Evolutionary conservation across 2,113 vertebrate species (phyloP).

Genomic region (Dinomys branickii): DNA sequence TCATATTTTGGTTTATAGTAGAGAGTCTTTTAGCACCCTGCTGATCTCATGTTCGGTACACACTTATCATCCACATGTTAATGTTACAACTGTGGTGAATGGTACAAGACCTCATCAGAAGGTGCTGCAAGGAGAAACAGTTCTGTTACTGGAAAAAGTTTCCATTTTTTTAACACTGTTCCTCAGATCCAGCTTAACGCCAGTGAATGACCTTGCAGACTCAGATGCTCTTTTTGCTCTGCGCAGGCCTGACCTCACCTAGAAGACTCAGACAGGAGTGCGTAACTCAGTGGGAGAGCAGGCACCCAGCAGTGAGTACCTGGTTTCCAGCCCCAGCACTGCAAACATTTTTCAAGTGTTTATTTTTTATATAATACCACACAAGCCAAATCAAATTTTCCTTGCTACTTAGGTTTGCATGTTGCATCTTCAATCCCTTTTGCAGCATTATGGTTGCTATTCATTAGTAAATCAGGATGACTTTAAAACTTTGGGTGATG

Average conservation of each 20-base stretch:
- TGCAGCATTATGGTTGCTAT: neutral
- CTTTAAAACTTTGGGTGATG: neutral
- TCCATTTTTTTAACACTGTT: conserved; percentile 57
- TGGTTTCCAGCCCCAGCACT: too few relatives aligned
- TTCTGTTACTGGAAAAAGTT: conserved; percentile 45
- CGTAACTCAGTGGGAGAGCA: neutral
- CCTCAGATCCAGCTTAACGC: conserved; percentile 48
- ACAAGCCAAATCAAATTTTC: neutral
- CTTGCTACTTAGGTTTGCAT: neutral
- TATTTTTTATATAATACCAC: neutral
- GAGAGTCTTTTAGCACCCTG: neutral
- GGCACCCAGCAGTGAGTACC: neutral
- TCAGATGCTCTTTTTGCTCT: neutral
- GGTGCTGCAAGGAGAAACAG: conserved; percentile 13
- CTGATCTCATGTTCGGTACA: neutral
- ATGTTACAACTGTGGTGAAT: neutral
- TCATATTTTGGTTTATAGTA: neutral
- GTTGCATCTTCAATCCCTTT: neutral
- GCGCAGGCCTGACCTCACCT: neutral
- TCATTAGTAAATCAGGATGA: neutral
- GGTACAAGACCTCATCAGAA: neutral
- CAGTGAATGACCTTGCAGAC: neutral
- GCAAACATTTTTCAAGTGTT: neutral
- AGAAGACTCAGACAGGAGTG: too few relatives aligned
- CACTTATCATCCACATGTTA: neutral